A percentile compares a stretch with the other conserved stretches of the same genome.
These are phyloP conservation scores for Morinoia aosen DNA, from an alignment of 2,888 invertebrate genomes.

Conservation along the genomic window DNA sequence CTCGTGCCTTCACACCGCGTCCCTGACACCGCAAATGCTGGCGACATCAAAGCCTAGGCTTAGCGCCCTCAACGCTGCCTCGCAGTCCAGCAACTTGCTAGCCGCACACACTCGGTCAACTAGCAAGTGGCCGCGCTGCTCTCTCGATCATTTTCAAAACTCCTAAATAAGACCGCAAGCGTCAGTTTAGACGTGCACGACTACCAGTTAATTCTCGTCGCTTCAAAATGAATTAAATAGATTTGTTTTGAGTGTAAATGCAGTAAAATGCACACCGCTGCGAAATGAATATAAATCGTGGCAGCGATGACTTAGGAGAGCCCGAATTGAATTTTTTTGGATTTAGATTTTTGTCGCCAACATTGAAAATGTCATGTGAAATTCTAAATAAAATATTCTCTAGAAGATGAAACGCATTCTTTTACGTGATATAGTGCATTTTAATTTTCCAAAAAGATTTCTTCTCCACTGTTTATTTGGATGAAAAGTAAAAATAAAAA, in stretches of 20 bases:
- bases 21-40: conserved; percentile 41
- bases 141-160: not conserved
- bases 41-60: conserved; percentile 34
- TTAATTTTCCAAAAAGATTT: not conserved
- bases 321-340: not conserved
- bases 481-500: not conserved
- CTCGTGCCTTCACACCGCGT: conserved; percentile 49
- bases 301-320: not conserved
- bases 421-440: not conserved
- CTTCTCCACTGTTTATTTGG: not conserved
- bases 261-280: not conserved
- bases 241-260: not conserved
- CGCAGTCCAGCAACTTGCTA: conserved; percentile 28
- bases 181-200: no score
- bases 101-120: conserved; percentile 42
- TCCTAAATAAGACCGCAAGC: no score
- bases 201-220: not conserved
- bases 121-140: not conserved
- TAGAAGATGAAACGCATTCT: not conserved
- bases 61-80: not conserved
- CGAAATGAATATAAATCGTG: not conserved
- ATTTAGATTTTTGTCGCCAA: not conserved
- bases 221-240: not conserved
- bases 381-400: not conserved
- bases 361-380: not conserved